These are phyloP conservation scores for Maniola jurtina DNA, from an alignment of 1,140 invertebrate species.

Conservation along the genomic window DNA sequence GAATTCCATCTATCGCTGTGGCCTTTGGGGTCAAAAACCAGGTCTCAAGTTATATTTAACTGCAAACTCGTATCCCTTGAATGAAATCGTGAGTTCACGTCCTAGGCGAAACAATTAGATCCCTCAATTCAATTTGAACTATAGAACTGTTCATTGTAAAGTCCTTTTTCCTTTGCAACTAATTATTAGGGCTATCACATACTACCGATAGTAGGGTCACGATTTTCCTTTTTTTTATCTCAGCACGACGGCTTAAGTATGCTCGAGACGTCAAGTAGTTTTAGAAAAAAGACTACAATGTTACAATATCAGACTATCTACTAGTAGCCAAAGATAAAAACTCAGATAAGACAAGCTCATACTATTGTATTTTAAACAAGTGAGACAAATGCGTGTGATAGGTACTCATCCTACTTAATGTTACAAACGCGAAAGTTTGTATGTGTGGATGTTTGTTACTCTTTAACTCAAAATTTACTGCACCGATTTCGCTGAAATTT, in stretches of 20 bases:
- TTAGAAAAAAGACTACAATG: slow-evolving; percentile 14
- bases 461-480: too few species aligned
- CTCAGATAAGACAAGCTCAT: too few species aligned
- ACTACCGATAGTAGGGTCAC: slow-evolving; percentile 25
- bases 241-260: slow-evolving; percentile 23
- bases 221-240: slow-evolving; percentile 31
- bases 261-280: slow-evolving; percentile 20
- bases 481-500: too few species aligned
- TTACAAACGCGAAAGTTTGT: too few species aligned
- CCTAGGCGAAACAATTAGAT: slow-evolving; percentile 27
- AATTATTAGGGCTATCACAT: slow-evolving; percentile 26
- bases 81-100: slow-evolving; percentile 39
- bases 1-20: slow-evolving; percentile 6
- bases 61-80: slow-evolving; percentile 35
- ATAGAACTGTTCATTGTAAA: not conserved
- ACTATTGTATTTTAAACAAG: too few species aligned
- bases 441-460: too few species aligned
- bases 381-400: too few species aligned
- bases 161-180: not conserved
- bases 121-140: slow-evolving; percentile 7
- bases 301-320: not conserved
- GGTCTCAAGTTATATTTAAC: slow-evolving; percentile 29
- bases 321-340: too few species aligned
- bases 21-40: slow-evolving; percentile 26
- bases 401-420: too few species aligned